phyloP scores from a whole-genome alignment of 2,797 vertebrate species.

The Pangasius mekongensis region DNA sequence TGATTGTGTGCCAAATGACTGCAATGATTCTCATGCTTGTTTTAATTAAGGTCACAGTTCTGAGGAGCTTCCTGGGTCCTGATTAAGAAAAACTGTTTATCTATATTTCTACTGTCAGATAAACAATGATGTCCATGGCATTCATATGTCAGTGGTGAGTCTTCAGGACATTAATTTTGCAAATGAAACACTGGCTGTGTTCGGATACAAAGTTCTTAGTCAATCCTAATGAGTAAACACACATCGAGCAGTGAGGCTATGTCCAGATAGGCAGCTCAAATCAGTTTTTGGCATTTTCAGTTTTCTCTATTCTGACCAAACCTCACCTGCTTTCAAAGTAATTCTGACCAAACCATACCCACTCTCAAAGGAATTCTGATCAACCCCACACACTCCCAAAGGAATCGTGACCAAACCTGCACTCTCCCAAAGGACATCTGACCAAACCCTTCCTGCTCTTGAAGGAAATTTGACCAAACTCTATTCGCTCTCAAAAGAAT shows the following conservation, averaged over 20 bases:
- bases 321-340: background rate
- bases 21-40: constrained; percentile 29
- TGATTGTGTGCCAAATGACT: constrained; percentile 41
- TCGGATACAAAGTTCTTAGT: background rate
- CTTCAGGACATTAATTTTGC: background rate
- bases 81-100: constrained; percentile 8
- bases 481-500: background rate
- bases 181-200: too few species aligned
- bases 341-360: background rate
- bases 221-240: background rate
- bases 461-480: background rate
- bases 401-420: background rate
- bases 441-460: background rate
- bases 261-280: background rate
- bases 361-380: too few species aligned
- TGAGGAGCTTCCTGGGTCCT: background rate
- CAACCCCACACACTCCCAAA: background rate
- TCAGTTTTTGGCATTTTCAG: background rate
- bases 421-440: background rate
- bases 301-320: background rate
- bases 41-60: constrained; percentile 38
- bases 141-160: constrained; percentile 40
- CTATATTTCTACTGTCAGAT: constrained; percentile 48
- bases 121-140: constrained; percentile 26
- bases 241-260: background rate